Conservation (phyloP, 2,113 vertebrate species). For the Oreotrochilus melanogaster region DNA sequence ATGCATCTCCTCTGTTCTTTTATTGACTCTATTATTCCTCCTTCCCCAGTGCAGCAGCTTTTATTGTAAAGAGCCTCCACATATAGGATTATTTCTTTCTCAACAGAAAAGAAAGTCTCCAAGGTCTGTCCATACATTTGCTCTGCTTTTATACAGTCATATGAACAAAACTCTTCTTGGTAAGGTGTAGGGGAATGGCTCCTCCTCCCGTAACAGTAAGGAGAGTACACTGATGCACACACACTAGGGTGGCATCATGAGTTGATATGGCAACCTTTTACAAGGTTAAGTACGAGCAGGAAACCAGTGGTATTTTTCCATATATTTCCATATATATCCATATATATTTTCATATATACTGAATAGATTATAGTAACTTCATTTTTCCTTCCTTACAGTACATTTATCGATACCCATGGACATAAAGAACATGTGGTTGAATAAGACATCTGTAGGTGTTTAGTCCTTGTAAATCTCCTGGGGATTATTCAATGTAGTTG, state of each 20-base stretch:
- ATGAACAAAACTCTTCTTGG: background rate
- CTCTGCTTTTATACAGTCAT: background rate
- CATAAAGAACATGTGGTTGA: background rate
- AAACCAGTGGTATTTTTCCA: background rate
- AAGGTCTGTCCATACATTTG: background rate
- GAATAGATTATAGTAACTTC: background rate
- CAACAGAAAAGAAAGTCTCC: background rate
- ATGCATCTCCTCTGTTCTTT: background rate
- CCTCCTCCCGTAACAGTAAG: background rate
- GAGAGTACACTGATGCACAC: background rate
- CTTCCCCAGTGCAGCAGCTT: background rate
- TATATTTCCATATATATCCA: no score
- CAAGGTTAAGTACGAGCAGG: background rate
- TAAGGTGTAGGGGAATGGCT: background rate
- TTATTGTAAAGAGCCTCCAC: background rate
- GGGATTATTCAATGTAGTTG: background rate
- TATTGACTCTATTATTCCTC: background rate
- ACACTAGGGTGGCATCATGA: background rate
- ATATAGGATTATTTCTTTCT: background rate
- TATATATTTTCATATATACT: background rate
- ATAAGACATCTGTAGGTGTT: background rate
- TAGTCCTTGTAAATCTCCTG: background rate
- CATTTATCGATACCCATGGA: background rate
- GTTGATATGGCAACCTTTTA: background rate
- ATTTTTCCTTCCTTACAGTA: background rate